Base-by-base conservation (phyloP, 2,888 invertebrate genomes). In the Hydropsyche betteni region DNA sequence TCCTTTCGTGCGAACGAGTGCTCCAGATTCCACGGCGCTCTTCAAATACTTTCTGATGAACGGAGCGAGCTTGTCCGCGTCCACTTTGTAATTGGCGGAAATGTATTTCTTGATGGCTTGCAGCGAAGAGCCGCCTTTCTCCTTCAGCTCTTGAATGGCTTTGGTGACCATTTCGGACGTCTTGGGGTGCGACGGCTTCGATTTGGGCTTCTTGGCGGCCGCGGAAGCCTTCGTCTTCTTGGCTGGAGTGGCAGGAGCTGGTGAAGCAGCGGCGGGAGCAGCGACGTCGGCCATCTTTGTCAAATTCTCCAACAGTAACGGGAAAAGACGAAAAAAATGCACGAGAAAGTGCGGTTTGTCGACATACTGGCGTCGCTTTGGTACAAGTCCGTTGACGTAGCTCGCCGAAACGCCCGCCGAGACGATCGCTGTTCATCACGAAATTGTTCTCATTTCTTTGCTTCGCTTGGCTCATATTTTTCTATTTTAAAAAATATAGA, bases 1-100 rank as follows among this genome's bases (percentile, higher is more conserved):
- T 52, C 88, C 89, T 80, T 88, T 89, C n/a, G 88, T 88, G 81
- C 88, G 89, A 34, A 88, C 84, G 55, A 90, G 81, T n/a, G 83
- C 82, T 5, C 89, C 89, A 58, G 85, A 84, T 0, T 83, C 84
- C n/a, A 91, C 88, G 14, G 89, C 89, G 12, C 52, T 14, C 81
- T 89, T 90, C 77, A 91, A 80, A 80, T 88, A 90, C 77, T 88
- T 89, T 79, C 87, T 89, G 80, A 92, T 91, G 83, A 87, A 90
- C 1, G 87, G 86, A 0, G 88, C 85, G 68, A 88, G 81, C 80
- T 89, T 90, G 76, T 89, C 88, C 0, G 86, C 85, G 81, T 91
- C 90, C 5, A 90, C 85, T 76, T 88, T 88, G 55, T 50, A 71
- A 14, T 71, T 71, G 55, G 71, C 53, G 7, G 36, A 14, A 24